Conservation (phyloP, 2,113 vertebrate genomes). For the Rhinopithecus roxellana region DNA sequence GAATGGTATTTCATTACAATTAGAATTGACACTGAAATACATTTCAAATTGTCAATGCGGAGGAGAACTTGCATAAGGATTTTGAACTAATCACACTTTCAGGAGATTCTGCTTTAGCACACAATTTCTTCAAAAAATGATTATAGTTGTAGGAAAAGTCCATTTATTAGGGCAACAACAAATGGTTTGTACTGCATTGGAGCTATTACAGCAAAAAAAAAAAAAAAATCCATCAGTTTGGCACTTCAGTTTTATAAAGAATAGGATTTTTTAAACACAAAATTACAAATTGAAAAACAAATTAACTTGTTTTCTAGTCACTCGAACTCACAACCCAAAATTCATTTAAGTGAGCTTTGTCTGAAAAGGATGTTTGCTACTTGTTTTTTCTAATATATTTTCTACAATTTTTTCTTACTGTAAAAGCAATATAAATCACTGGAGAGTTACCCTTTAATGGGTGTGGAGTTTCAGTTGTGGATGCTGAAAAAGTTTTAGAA, state of each 20-base stretch:
- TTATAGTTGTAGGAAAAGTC: neutral
- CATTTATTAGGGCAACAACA: neutral
- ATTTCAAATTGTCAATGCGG: neutral
- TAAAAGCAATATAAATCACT: neutral
- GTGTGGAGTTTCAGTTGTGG: neutral
- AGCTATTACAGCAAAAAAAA: neutral
- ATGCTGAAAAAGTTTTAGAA: neutral
- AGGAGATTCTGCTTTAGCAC: neutral
- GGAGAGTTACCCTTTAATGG: neutral
- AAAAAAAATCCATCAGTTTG: neutral
- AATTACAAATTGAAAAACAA: constrained; percentile 39
- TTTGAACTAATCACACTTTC: neutral
- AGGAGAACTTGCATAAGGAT: neutral
- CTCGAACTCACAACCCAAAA: constrained; percentile 1
- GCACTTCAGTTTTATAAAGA: neutral
- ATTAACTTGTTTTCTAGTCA: constrained; percentile 14
- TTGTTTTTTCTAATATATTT: neutral
- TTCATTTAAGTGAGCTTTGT: constrained; percentile 38
- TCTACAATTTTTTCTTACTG: neutral
- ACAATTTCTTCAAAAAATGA: neutral
- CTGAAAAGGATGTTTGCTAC: neutral
- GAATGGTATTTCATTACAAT: neutral
- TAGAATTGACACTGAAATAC: neutral
- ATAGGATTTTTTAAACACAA: neutral
- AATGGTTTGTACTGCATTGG: neutral